Evolutionary conservation across 2,113 vertebrate species (phyloP).

Genomic region (Notothenia coriiceps): DNA sequence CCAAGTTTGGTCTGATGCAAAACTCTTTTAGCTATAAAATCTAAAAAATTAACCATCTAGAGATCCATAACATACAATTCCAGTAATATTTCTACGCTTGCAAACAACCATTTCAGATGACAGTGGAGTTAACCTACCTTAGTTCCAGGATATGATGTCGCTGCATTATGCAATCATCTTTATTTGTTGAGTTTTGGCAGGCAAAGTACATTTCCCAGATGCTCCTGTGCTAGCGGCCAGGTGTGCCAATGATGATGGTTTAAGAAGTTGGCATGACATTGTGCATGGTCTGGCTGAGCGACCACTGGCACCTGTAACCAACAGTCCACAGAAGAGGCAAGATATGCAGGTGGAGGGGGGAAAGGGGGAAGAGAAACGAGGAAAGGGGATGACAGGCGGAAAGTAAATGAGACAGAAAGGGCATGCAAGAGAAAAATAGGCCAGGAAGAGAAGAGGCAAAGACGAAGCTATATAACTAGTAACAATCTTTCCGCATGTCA

Average conservation of each 20-base stretch:
- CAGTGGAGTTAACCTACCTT: constrained; percentile 20
- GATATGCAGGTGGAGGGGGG: constrained; percentile 18
- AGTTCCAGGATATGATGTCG: constrained; percentile 38
- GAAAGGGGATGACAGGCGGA: constrained; percentile 29
- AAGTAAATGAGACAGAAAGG: constrained; percentile 63
- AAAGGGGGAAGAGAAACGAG: constrained; percentile 17
- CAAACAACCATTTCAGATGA: constrained; percentile 17
- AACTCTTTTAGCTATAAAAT: background rate
- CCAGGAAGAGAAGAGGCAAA: constrained; percentile 10
- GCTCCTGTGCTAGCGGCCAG: constrained; percentile 51
- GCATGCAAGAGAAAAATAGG: constrained; percentile 9
- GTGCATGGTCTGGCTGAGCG: constrained; percentile 43
- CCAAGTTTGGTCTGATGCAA: background rate
- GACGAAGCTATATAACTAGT: constrained; percentile 9
- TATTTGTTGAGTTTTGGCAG: constrained; percentile 60
- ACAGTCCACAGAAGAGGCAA: constrained; percentile 29
- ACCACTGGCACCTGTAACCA: constrained; percentile 21
- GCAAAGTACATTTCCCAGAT: constrained; percentile 53
- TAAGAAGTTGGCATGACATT: constrained; percentile 43
- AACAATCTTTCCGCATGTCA: constrained; percentile 26
- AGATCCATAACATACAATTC: background rate
- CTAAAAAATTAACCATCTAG: background rate
- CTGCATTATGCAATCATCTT: constrained; percentile 34
- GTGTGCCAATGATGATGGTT: constrained; percentile 59
- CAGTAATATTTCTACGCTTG: constrained; percentile 7